Conservation (phyloP, 2,888 invertebrate species). For the Timema cristinae region DNA sequence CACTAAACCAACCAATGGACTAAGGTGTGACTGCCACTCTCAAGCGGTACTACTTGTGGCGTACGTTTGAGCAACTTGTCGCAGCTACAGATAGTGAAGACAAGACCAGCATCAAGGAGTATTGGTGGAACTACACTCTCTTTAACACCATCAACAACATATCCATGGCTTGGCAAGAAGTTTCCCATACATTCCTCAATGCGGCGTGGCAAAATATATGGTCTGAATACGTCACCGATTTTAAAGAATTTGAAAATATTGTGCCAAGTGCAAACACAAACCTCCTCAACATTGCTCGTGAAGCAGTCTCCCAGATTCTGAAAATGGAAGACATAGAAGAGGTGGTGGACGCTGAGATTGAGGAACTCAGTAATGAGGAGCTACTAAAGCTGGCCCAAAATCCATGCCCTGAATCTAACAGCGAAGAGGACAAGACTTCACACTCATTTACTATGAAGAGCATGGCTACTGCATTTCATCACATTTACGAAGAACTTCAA, state of each 20-base stretch:
- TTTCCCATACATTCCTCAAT: background rate
- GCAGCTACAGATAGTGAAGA: background rate
- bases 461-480: background rate
- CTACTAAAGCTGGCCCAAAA: background rate
- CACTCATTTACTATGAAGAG: background rate
- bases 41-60: background rate
- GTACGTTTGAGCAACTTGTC: background rate
- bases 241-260: background rate
- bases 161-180: background rate
- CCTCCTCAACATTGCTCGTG: background rate
- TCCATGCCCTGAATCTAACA: background rate
- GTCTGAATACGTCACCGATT: background rate
- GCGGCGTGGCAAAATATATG: background rate
- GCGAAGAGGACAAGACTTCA: background rate
- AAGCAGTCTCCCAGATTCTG: background rate
- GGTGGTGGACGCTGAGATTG: background rate
- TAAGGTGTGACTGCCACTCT: background rate
- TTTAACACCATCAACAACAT: background rate
- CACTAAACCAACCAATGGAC: background rate
- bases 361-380: background rate
- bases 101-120: background rate
- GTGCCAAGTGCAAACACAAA: background rate
- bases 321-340: background rate
- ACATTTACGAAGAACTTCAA: background rate
- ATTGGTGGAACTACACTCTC: background rate